These are phyloP conservation scores for Reinhardtius hippoglossoides DNA, from an alignment of 2,113 vertebrate species.

Conservation along the genomic window DNA sequence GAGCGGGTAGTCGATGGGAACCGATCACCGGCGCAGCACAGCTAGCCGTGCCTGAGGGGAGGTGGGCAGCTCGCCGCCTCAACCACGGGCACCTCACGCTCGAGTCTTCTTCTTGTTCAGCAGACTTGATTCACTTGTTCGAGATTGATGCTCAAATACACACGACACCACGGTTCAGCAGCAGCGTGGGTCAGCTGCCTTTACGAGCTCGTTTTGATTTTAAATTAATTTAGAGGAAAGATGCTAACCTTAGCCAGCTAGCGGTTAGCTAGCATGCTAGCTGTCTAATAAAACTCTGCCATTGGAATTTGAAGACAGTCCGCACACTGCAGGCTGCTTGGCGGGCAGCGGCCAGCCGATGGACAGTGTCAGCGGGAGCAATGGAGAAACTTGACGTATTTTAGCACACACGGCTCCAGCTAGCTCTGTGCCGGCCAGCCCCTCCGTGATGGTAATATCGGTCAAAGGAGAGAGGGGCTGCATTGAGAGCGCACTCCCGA, in stretches of 20 bases:
- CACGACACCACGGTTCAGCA: not conserved
- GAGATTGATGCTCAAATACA: not conserved
- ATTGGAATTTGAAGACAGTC: conserved; percentile 68
- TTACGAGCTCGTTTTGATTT: conserved; percentile 12
- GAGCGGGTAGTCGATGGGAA: conserved; percentile 38
- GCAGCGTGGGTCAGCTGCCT: not conserved
- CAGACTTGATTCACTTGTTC: not conserved
- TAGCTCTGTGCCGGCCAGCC: conserved; percentile 68
- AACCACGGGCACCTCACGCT: conserved; percentile 36
- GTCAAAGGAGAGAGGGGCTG: conserved; percentile 77
- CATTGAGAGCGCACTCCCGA: conserved; percentile 78
- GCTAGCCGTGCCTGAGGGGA: conserved; percentile 66
- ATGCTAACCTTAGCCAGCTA: conserved; percentile 70
- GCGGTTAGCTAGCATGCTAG: conserved; percentile 70
- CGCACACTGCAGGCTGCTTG: conserved; percentile 41
- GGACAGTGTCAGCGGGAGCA: conserved; percentile 36
- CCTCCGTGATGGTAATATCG: conserved; percentile 72
- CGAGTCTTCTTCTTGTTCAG: not conserved
- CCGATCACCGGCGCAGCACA: conserved; percentile 64
- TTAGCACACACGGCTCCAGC: conserved; percentile 64
- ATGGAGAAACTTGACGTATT: conserved; percentile 45
- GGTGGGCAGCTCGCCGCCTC: conserved; percentile 65
- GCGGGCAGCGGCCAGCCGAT: conserved; percentile 37
- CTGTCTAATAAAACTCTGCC: conserved; percentile 66
- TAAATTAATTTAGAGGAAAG: conserved; percentile 50